These are phyloP conservation scores for Neolamprologus falcicula DNA, from an alignment of 2,113 vertebrate species.

Conservation along the genomic window DNA sequence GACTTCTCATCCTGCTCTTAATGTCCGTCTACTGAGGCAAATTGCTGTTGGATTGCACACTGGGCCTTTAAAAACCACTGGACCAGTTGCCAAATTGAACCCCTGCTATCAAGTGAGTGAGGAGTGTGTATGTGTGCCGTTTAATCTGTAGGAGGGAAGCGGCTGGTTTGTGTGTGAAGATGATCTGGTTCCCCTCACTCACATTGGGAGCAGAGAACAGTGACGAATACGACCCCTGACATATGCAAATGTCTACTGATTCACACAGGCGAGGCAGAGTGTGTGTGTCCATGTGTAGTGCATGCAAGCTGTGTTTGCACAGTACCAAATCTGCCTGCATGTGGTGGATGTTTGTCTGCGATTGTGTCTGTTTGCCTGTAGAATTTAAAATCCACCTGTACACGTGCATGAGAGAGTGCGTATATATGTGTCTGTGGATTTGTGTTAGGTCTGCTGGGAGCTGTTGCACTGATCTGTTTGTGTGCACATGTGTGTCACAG, in stretches of 20 bases:
- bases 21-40: background rate
- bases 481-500: background rate
- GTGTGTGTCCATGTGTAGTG: background rate
- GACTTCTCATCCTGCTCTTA: background rate
- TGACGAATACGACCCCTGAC: conserved; percentile 57
- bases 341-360: background rate
- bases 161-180: conserved; percentile 14
- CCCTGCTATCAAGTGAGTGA: conserved; percentile 14
- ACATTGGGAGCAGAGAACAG: conserved; percentile 14
- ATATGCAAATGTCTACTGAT: conserved; percentile 62
- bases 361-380: background rate
- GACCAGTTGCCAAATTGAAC: conserved; percentile 16
- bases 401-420: background rate
- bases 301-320: background rate
- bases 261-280: conserved; percentile 18
- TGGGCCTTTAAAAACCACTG: conserved; percentile 23
- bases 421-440: background rate
- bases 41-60: background rate
- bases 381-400: background rate
- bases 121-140: background rate
- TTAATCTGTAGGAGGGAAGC: background rate
- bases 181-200: conserved; percentile 41
- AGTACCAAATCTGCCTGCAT: background rate
- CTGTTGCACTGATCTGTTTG: background rate
- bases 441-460: background rate